These are phyloP conservation scores for Vollenhovia emeryi DNA, from an alignment of 1,140 invertebrate genomes.

Conservation along the genomic window DNA sequence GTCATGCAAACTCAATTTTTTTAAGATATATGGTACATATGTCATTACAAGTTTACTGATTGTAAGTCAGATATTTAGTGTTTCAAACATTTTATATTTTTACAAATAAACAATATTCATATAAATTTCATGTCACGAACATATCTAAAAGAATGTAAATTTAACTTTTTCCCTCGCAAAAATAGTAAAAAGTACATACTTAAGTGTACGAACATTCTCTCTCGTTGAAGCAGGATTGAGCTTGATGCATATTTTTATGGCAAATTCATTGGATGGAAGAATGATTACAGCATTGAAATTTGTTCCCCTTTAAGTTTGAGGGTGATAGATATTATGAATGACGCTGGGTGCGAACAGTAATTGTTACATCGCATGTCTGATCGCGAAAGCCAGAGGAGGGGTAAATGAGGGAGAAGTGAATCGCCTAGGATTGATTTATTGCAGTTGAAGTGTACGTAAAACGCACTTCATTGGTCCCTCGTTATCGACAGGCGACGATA, in stretches of 20 bases:
- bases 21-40: conserved; percentile 48
- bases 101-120: background rate
- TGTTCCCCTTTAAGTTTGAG: conserved; percentile 66
- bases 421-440: conserved; percentile 79
- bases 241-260: conserved; percentile 36
- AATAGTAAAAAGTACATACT: conserved; percentile 23
- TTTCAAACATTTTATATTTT: background rate
- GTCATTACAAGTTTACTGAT: background rate
- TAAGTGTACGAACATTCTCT: background rate
- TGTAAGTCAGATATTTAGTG: background rate
- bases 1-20: conserved; percentile 54
- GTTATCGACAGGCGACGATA: background rate
- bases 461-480: conserved; percentile 51
- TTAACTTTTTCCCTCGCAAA: background rate
- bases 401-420: conserved; percentile 66
- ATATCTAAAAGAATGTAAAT: background rate
- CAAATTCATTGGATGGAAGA: conserved; percentile 33
- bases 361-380: conserved; percentile 81
- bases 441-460: conserved; percentile 71
- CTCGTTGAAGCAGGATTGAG: conserved; percentile 20
- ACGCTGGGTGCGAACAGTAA: conserved; percentile 75
- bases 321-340: conserved; percentile 77
- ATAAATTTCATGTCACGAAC: background rate
- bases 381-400: conserved; percentile 68
- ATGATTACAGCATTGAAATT: conserved; percentile 25